Evolutionary conservation across 2,888 invertebrate genomes (phyloP).

Genomic region (Sinotaia quadrata): DNA sequence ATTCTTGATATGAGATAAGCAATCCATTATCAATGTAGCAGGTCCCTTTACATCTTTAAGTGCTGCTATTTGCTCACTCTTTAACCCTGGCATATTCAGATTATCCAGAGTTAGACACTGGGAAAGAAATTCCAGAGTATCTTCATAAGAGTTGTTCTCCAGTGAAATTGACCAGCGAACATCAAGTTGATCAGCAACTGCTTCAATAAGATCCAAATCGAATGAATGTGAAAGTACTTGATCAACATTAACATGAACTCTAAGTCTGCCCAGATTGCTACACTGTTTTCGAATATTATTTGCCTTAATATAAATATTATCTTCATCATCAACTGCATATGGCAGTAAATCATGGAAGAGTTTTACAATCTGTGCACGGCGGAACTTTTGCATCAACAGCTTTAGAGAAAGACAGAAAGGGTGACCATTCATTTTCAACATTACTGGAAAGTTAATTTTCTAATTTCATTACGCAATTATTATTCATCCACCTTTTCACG

Average conservation of each 20-base stretch:
- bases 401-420: too few species aligned
- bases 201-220: not conserved
- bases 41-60: not conserved
- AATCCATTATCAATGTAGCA: not conserved
- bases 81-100: not conserved
- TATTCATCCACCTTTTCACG: too few species aligned
- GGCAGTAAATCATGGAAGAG: constrained; percentile 5
- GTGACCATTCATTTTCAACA: too few species aligned
- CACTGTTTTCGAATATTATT: not conserved
- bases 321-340: not conserved
- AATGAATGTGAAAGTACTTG: not conserved
- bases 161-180: constrained; percentile 7
- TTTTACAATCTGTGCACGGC: constrained; percentile 6
- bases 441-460: too few species aligned
- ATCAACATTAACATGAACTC: not conserved
- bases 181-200: not conserved
- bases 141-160: not conserved
- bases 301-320: not conserved
- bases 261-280: not conserved
- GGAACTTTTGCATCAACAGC: constrained; percentile 1
- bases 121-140: constrained; percentile 8
- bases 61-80: too few species aligned
- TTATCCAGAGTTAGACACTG: constrained; percentile 16
- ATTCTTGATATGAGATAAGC: not conserved
- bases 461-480: too few species aligned